Conservation (phyloP, 2,888 invertebrate species). For the Sinotaia quadrata region DNA sequence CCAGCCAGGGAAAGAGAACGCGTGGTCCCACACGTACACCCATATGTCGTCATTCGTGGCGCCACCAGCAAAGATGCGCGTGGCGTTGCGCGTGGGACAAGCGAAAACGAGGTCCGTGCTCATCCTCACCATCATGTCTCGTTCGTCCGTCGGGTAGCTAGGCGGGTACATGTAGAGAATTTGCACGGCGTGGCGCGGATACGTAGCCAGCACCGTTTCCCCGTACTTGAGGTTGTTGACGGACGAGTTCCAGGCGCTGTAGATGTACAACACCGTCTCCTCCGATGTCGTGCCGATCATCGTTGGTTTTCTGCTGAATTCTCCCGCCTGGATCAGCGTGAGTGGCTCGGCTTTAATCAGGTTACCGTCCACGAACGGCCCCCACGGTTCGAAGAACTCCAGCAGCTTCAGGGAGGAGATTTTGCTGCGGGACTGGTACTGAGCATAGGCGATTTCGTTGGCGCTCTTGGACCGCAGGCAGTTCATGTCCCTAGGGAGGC, state of each 20-base stretch:
- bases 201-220: slow-evolving; percentile 45
- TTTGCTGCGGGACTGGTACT: slow-evolving; percentile 51
- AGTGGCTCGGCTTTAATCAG: slow-evolving; percentile 52
- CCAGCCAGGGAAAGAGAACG: slow-evolving; percentile 57
- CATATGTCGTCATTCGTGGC: no score
- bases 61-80: neutral
- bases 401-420: slow-evolving; percentile 55
- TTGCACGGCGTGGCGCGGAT: slow-evolving; percentile 39
- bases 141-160: slow-evolving; percentile 35
- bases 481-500: slow-evolving; percentile 42
- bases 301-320: slow-evolving; percentile 46
- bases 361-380: slow-evolving; percentile 57
- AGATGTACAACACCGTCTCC: slow-evolving; percentile 58
- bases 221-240: slow-evolving; percentile 39
- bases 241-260: slow-evolving; percentile 50
- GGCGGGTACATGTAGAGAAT: slow-evolving; percentile 49
- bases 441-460: slow-evolving; percentile 55
- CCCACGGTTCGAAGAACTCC: slow-evolving; percentile 62
- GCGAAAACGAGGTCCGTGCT: slow-evolving; percentile 58
- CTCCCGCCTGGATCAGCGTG: slow-evolving; percentile 38
- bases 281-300: slow-evolving; percentile 57
- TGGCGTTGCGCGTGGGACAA: slow-evolving; percentile 50
- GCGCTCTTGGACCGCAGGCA: slow-evolving; percentile 50
- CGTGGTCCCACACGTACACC: slow-evolving; percentile 54
- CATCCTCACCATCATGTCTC: slow-evolving; percentile 38